phyloP scores from a whole-genome alignment of 1,140 invertebrate genomes.

The Mycetomoellerius zeteki region DNA sequence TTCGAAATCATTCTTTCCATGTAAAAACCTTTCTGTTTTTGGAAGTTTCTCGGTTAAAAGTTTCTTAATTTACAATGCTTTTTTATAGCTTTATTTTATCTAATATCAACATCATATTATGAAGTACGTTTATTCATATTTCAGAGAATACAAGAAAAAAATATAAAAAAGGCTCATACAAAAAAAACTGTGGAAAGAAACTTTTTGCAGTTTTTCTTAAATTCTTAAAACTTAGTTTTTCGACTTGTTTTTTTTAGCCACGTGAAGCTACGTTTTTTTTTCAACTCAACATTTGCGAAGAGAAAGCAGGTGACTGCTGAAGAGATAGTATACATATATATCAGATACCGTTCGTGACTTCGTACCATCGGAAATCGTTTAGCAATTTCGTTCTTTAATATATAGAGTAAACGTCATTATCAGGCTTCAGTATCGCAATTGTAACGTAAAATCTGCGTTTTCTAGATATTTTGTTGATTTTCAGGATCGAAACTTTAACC shows the following conservation, averaged over 20 bases:
- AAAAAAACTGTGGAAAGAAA: no score
- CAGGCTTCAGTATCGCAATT: neutral
- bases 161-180: neutral
- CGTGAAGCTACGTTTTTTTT: neutral
- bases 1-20: no score
- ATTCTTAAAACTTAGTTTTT: neutral
- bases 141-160: neutral
- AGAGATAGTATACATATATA: conserved; percentile 2
- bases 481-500: neutral
- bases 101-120: neutral
- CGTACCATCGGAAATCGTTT: neutral
- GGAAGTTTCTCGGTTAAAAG: neutral
- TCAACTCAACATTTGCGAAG: neutral
- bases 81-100: neutral
- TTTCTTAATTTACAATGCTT: neutral
- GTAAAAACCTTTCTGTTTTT: no score
- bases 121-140: neutral
- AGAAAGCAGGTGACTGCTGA: conserved; percentile 1
- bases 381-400: conserved; percentile 8
- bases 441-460: neutral
- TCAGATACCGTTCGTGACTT: conserved; percentile 15
- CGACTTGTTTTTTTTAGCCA: neutral
- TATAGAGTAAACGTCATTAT: neutral
- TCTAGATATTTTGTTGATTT: neutral
- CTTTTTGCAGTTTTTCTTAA: neutral